These are phyloP conservation scores for Nasonia oneida DNA, from an alignment of 2,888 invertebrate species.

Conservation along the genomic window DNA sequence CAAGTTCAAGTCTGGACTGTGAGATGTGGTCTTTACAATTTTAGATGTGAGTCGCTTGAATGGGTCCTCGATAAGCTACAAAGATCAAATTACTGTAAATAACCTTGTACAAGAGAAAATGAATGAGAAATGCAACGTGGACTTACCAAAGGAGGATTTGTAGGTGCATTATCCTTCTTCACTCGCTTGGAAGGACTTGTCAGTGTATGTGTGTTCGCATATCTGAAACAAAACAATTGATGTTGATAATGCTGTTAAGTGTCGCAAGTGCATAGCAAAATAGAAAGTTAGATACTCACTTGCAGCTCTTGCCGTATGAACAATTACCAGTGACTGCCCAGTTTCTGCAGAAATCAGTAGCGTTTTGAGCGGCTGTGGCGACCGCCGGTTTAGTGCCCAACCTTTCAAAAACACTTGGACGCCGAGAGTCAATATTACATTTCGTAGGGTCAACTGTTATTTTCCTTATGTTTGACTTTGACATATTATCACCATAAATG, in stretches of 20 bases:
- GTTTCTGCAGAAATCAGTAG: conserved; percentile 86
- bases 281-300: conserved; percentile 77
- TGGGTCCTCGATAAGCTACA: conserved; percentile 82
- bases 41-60: conserved; percentile 85
- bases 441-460: conserved; percentile 88
- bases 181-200: conserved; percentile 88
- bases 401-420: conserved; percentile 91
- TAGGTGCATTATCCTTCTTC: conserved; percentile 83
- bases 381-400: conserved; percentile 87
- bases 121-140: not conserved
- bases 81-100: conserved; percentile 13
- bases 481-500: conserved; percentile 81
- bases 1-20: conserved; percentile 84
- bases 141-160: conserved; percentile 75
- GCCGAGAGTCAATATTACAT: conserved; percentile 83
- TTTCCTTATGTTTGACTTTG: conserved; percentile 88
- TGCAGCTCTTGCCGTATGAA: conserved; percentile 89
- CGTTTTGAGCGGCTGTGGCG: conserved; percentile 79
- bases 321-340: conserved; percentile 90
- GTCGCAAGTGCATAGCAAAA: conserved; percentile 13
- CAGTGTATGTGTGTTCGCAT: conserved; percentile 86
- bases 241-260: not conserved
- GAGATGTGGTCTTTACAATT: conserved; percentile 81
- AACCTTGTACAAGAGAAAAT: not conserved
- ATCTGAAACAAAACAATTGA: conserved; percentile 70